Evolutionary conservation across 2,888 invertebrate species (phyloP).

Genomic region (Actias luna): DNA sequence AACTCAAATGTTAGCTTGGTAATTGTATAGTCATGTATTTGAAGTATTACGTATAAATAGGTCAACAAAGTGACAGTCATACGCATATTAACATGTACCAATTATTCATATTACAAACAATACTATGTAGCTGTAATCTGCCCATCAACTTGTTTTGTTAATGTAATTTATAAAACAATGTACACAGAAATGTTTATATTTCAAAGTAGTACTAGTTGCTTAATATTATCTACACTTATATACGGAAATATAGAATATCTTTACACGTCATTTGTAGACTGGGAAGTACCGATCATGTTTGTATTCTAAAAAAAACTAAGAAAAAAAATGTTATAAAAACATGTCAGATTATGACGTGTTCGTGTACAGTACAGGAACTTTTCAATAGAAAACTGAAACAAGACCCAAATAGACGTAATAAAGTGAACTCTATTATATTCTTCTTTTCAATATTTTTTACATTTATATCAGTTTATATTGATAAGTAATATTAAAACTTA

Average conservation of each 20-base stretch:
- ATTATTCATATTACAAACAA: conserved; percentile 40
- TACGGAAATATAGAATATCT: not conserved
- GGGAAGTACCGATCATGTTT: not conserved
- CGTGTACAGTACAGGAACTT: not conserved
- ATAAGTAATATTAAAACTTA: not conserved
- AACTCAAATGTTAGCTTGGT: conserved; percentile 30
- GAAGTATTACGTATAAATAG: conserved; percentile 32
- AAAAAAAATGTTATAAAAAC: no score
- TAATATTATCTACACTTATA: not conserved
- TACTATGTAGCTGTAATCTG: conserved; percentile 24
- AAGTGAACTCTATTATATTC: not conserved
- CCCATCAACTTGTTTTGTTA: not conserved
- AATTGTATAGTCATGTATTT: conserved; percentile 39
- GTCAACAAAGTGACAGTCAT: conserved; percentile 7
- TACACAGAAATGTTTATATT: not conserved
- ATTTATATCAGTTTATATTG: no score
- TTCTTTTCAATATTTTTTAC: not conserved
- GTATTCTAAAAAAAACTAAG: no score
- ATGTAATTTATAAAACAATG: not conserved
- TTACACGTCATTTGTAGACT: not conserved
- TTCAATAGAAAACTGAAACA: not conserved
- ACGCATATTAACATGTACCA: conserved; percentile 45
- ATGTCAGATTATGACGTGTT: no score
- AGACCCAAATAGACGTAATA: not conserved
- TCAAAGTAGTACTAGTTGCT: not conserved